Evolutionary conservation across 2,888 invertebrate species (phyloP).

Genomic region (Eurytoma adleriae): DNA sequence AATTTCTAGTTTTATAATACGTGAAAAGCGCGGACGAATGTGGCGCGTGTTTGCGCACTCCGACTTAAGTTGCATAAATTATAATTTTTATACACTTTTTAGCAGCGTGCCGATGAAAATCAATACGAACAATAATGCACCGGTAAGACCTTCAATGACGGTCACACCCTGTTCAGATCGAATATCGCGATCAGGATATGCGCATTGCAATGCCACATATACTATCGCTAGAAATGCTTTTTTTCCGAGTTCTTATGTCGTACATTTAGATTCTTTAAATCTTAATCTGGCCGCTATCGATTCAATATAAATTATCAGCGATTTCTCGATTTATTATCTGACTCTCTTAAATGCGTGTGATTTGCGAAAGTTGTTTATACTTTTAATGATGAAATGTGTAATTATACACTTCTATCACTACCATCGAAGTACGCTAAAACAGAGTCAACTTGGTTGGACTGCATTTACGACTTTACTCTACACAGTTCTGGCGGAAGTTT

Average conservation of each 20-base stretch:
- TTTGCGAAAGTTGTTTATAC: no score
- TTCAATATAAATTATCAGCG: no score
- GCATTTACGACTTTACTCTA: no score
- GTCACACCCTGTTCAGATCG: slow-evolving; percentile 13
- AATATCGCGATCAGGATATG: slow-evolving; percentile 13
- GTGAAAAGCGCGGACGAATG: no score
- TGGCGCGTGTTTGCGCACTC: slow-evolving; percentile 7
- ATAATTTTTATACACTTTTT: slow-evolving; percentile 7
- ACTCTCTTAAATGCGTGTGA: background rate
- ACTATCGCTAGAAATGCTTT: no score
- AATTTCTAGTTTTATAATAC: slow-evolving; percentile 17
- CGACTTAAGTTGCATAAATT: slow-evolving; percentile 17
- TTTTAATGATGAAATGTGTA: no score
- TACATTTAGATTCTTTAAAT: background rate
- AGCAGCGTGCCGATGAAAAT: slow-evolving; percentile 22
- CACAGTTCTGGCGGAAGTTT: no score
- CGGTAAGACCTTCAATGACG: background rate
- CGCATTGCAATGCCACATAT: background rate
- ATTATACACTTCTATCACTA: no score
- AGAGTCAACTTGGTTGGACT: no score
- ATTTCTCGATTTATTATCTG: no score
- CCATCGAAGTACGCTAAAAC: no score
- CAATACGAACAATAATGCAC: slow-evolving; percentile 30
- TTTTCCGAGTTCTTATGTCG: background rate
- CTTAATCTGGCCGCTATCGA: background rate